Evolutionary conservation across 2,797 vertebrate species (phyloP).

Genomic region (Clangula hyemalis): DNA sequence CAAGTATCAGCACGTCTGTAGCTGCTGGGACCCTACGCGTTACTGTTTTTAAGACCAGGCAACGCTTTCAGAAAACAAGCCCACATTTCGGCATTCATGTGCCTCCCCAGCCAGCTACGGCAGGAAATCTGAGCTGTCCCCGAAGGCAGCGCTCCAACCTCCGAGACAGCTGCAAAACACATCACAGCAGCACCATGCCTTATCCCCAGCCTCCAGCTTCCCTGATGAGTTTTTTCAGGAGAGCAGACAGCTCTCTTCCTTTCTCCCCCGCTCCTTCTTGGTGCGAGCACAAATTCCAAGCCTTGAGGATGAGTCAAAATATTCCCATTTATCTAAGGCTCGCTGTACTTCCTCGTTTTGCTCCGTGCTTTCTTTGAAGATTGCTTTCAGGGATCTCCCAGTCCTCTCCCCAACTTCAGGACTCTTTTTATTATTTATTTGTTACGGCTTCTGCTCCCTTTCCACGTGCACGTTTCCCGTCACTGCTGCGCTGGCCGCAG

Average conservation of each 20-base stretch:
- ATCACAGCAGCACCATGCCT: not conserved
- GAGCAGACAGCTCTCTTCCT: not conserved
- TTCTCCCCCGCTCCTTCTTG: not conserved
- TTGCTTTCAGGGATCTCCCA: not conserved
- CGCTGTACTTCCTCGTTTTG: not conserved
- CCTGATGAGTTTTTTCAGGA: not conserved
- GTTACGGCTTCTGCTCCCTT: not conserved
- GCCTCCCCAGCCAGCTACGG: not conserved
- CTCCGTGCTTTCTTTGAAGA: not conserved
- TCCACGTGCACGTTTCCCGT: fast-evolving
- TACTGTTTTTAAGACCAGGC: not conserved
- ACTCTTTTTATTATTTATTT: not conserved
- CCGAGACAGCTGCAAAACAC: not conserved
- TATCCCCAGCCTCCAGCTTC: not conserved
- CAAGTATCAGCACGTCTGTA: not conserved
- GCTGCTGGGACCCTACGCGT: not conserved
- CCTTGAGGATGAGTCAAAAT: conserved; percentile 47
- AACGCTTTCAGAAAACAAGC: not conserved
- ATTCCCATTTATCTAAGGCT: not conserved
- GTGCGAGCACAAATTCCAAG: not conserved
- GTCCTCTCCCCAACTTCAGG: not conserved
- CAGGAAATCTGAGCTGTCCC: not conserved
- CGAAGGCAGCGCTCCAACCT: not conserved
- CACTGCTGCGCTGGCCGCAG: not conserved
- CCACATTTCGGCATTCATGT: fast-evolving